These are phyloP conservation scores for Vireo griseus DNA, from an alignment of 2,797 vertebrate genomes.

Conservation along the genomic window DNA sequence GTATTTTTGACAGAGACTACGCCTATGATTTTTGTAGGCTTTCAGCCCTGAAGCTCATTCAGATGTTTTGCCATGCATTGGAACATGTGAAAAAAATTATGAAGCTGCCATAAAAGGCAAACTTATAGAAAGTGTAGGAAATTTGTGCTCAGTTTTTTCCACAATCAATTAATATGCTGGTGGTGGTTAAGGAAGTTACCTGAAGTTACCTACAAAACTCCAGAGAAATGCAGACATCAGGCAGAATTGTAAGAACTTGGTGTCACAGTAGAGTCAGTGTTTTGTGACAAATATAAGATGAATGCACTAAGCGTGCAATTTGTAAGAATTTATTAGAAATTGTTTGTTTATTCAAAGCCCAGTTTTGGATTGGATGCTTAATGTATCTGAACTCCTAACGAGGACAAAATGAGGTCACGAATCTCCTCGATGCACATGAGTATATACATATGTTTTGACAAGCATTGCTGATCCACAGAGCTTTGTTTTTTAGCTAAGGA, in stretches of 20 bases:
- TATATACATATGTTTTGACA: neutral
- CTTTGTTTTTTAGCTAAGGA: neutral
- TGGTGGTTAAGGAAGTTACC: neutral
- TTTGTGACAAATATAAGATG: neutral
- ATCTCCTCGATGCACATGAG: neutral
- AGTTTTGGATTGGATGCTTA: neutral
- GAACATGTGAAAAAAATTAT: neutral
- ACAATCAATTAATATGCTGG: neutral
- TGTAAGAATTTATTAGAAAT: neutral
- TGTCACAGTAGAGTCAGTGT: neutral
- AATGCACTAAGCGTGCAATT: neutral
- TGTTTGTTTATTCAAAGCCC: neutral
- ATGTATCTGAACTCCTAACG: neutral
- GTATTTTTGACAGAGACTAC: neutral
- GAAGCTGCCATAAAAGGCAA: neutral
- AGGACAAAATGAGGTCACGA: neutral
- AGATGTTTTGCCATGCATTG: neutral
- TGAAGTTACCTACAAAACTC: neutral
- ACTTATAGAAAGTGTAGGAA: neutral
- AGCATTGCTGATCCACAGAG: neutral
- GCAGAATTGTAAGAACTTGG: neutral
- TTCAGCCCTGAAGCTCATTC: neutral
- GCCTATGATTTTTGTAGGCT: neutral
- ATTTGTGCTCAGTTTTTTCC: neutral
- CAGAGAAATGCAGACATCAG: neutral